Conservation (phyloP, 2,888 invertebrate species). For the Acronicta aceris region DNA sequence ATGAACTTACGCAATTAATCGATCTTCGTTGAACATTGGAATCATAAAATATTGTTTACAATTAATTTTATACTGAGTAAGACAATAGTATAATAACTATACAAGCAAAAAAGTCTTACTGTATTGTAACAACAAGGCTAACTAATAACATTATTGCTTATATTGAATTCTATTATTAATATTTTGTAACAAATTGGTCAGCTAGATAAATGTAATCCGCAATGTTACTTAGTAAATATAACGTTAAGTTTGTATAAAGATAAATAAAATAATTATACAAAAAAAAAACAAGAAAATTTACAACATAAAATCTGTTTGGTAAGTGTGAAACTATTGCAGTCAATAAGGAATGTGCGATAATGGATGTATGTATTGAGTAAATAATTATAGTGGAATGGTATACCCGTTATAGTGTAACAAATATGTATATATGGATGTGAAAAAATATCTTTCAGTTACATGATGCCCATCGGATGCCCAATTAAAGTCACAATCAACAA, state of each 20-base stretch:
- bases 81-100: constrained; percentile 7
- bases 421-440: constrained; percentile 4
- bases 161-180: constrained; percentile 42
- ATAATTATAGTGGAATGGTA: constrained; percentile 76
- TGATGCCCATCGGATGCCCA: background rate
- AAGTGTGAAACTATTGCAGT: constrained; percentile 81
- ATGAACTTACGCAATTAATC: background rate
- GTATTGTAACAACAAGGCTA: constrained; percentile 39
- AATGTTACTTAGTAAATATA: constrained; percentile 44
- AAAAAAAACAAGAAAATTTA: constrained; percentile 53
- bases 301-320: constrained; percentile 59
- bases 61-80: background rate
- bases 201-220: constrained; percentile 31
- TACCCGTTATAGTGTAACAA: constrained; percentile 62
- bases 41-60: constrained; percentile 5
- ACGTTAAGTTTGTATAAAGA: constrained; percentile 44
- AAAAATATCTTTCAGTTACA: background rate
- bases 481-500: background rate
- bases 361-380: constrained; percentile 60
- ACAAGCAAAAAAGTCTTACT: constrained; percentile 27
- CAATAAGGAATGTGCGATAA: constrained; percentile 77
- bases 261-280: constrained; percentile 51
- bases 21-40: background rate
- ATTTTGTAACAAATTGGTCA: constrained; percentile 58
- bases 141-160: constrained; percentile 54